Evolutionary conservation across 2,113 vertebrate species (phyloP).

Genomic region (Laterallus jamaicensis): DNA sequence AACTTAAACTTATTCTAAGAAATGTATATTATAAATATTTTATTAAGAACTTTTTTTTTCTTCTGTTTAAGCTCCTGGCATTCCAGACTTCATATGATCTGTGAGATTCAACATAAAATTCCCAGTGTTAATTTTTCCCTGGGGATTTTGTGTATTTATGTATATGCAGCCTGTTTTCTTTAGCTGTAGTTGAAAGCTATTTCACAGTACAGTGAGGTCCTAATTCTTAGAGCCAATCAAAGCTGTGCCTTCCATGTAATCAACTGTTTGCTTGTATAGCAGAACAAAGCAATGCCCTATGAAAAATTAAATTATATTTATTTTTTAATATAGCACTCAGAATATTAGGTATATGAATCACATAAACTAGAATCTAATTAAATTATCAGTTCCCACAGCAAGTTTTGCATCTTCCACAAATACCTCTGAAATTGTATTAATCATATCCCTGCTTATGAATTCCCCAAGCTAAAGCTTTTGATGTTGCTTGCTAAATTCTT

Average conservation of each 20-base stretch:
- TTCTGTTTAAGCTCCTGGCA: not conserved
- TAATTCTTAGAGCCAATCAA: conserved; percentile 53
- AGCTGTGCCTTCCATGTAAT: conserved; percentile 22
- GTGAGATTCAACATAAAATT: not conserved
- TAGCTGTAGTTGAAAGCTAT: conserved; percentile 21
- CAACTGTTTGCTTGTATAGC: conserved; percentile 14
- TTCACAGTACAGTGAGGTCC: conserved; percentile 22
- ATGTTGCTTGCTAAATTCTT: conserved; percentile 33
- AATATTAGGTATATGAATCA: conserved; percentile 52
- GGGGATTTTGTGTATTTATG: not conserved
- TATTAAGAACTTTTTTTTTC: not conserved
- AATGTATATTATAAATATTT: conserved; percentile 28
- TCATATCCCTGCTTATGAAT: conserved; percentile 25
- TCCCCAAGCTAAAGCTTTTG: conserved; percentile 45
- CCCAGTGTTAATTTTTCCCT: not conserved
- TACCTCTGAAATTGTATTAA: conserved; percentile 51
- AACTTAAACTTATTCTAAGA: conserved; percentile 35
- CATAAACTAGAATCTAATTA: conserved; percentile 57
- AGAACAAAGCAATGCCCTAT: conserved; percentile 31
- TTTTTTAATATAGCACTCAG: conserved; percentile 41
- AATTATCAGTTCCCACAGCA: conserved; percentile 44
- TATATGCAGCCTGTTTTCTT: not conserved
- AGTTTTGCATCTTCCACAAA: conserved; percentile 52
- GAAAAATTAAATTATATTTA: conserved; percentile 55
- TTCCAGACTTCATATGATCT: not conserved